Conservation (phyloP, 1,140 invertebrate species). For the Marisa cornuarietis region DNA sequence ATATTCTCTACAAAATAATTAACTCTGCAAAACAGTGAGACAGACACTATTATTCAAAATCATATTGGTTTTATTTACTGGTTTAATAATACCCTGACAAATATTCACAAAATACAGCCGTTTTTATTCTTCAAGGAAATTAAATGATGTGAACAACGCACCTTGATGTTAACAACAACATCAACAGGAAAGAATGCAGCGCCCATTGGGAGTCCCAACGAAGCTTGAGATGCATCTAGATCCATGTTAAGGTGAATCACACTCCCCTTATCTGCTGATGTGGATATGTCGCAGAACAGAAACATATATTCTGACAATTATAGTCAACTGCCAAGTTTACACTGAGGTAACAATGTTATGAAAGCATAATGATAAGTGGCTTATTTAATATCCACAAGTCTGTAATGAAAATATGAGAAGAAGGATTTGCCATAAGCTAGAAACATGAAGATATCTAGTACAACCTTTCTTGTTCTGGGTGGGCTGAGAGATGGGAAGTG, state of each 20-base stretch:
- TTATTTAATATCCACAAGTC: too few relatives aligned
- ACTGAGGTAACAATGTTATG: too few relatives aligned
- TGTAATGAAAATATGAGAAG: neutral
- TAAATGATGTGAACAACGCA: neutral
- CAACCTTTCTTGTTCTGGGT: conserved; percentile 44
- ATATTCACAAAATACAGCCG: too few relatives aligned
- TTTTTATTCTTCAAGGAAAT: too few relatives aligned
- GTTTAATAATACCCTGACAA: too few relatives aligned
- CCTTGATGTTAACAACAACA: conserved; percentile 92
- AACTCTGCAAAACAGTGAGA: too few relatives aligned
- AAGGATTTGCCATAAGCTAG: neutral
- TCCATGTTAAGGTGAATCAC: conserved; percentile 50
- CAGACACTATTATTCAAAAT: too few relatives aligned
- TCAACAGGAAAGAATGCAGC: conserved; percentile 96
- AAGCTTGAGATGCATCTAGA: conserved; percentile 54
- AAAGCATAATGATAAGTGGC: too few relatives aligned
- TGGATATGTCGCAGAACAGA: neutral
- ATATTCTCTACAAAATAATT: too few relatives aligned
- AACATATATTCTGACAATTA: too few relatives aligned
- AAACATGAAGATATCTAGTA: neutral
- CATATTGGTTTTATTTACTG: too few relatives aligned
- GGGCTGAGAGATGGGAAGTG: conserved; percentile 50
- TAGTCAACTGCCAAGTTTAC: too few relatives aligned
- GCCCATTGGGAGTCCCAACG: conserved; percentile 53
- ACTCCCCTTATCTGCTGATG: conserved; percentile 38